Base-by-base conservation (phyloP, 2,113 vertebrate species). In the Thunnus thynnus region DNA sequence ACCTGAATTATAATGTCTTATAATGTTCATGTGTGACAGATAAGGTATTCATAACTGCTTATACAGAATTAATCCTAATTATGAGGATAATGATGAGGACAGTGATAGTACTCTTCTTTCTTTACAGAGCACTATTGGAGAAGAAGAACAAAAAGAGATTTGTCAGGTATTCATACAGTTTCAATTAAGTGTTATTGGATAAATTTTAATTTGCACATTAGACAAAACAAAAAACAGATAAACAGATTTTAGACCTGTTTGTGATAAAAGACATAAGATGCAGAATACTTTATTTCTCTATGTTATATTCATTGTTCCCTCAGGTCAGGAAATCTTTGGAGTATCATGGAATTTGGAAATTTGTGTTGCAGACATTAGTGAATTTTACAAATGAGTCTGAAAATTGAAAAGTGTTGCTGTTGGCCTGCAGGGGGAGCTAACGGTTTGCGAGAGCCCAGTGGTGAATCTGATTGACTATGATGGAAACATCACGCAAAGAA, bases 381-480 rank as follows among this genome's bases (percentile, higher is more conserved):
- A 1, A 12, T 18, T 69, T 86, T 20, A 69, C 2, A 14, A 14
- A 27, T 18, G 13, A 0, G 4, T 18, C 9, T 55, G 18, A 44
- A 50, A 83, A 51, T 7, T 44, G 3, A 78, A 11, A 36, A 20
- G 2, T 60, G 5, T 12, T 83, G 17, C 60, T 72, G 1, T 72
- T 68, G 46, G 73, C 83, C 90, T 76, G 69, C 76, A 93, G 94
- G 80, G 54, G 83, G 87, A 56, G 76, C 57, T n/a, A 17, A 47
- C 9, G 2, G 32, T 36, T 32, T 36, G 54, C 22, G 78, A 87
- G 6, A 70, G 27, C 12, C 51, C 70, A 17, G 44, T 86, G 56
- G 70, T 98, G 82, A 94, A 93, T 70, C 86, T 92, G 1, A 86
- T 97, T 12, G 93, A 88, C 83, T 84, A 89, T 57, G 96, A 98